Conservation (phyloP, 92 coral and sea anemone genomes). For the Bergia sp. region DNA sequence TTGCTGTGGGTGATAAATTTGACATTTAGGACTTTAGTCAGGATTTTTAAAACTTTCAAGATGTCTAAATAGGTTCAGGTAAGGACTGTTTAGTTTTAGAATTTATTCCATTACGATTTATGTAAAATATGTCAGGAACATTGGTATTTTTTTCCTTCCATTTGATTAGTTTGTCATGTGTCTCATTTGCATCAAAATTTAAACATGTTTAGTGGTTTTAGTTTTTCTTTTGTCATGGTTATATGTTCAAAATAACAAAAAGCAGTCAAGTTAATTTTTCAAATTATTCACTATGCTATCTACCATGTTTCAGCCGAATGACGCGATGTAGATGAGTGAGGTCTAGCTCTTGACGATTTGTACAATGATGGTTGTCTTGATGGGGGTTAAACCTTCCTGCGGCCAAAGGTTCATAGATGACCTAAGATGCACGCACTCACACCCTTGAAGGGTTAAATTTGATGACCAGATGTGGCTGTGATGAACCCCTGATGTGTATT, state of each 20-base stretch:
- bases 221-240: background rate
- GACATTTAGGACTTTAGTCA: background rate
- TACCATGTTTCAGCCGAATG: constrained; percentile 46
- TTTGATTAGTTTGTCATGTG: background rate
- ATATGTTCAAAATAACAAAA: too few relatives aligned
- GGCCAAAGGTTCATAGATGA: constrained; percentile 53
- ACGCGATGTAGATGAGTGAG: constrained; percentile 48
- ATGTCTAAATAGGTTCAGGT: background rate
- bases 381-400: constrained; percentile 45
- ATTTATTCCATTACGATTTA: too few relatives aligned
- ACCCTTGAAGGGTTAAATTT: constrained; percentile 43
- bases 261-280: constrained; percentile 10
- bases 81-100: background rate
- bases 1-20: too few relatives aligned
- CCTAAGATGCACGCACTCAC: constrained; percentile 49
- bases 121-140: background rate
- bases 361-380: constrained; percentile 50
- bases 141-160: background rate
- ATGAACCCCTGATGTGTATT: constrained; percentile 36
- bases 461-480: constrained; percentile 51
- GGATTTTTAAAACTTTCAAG: background rate
- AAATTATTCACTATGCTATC: constrained; percentile 29
- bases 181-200: too few relatives aligned
- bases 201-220: background rate
- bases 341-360: constrained; percentile 48